Evolutionary conservation across 2,888 invertebrate genomes (phyloP).

Genomic region (Actias luna): DNA sequence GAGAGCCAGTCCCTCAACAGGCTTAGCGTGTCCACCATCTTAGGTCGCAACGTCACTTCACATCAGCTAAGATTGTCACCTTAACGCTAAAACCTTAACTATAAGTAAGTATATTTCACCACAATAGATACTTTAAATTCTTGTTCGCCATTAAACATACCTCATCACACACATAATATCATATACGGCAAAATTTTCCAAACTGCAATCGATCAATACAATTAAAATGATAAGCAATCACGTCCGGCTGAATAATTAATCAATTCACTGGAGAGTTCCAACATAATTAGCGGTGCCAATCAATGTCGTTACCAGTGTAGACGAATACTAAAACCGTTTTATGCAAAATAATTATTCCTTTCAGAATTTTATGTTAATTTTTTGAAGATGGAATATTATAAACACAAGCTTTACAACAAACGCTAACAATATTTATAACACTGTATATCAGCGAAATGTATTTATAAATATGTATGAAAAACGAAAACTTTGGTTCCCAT

Average conservation of each 20-base stretch:
- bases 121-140: no score
- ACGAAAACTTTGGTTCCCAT: no score
- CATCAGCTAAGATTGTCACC: no score
- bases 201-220: background rate
- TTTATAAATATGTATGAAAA: no score
- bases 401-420: background rate
- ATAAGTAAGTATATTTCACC: no score
- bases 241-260: conserved; percentile 1
- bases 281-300: conserved; percentile 9
- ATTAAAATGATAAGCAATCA: conserved; percentile 3
- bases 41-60: no score
- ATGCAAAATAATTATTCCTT: background rate
- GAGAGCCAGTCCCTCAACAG: no score
- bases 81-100: no score
- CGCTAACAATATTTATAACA: no score
- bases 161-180: background rate
- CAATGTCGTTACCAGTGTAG: conserved; percentile 5
- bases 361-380: background rate
- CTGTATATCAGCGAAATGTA: no score
- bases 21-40: no score
- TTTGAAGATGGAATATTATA: background rate
- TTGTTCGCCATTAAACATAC: no score
- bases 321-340: background rate
- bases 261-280: background rate
- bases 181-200: background rate